Evolutionary conservation across 2,888 invertebrate species (phyloP).

Genomic region (Drosophila paranaensis): DNA sequence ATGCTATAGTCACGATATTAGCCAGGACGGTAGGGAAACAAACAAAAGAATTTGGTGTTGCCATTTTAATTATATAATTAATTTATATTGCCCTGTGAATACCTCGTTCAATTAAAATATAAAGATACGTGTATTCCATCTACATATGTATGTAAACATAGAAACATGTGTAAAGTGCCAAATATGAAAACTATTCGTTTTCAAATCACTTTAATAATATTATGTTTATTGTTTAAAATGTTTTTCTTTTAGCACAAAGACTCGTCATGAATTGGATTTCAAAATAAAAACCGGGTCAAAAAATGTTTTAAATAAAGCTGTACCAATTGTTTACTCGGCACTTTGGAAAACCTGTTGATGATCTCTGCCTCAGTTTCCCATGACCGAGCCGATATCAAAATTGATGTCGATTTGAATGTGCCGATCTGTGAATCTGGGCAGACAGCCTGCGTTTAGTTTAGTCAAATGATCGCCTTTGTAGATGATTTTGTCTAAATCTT

Average conservation of each 20-base stretch:
- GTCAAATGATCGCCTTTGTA: conserved; percentile 72
- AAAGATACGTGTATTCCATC: not conserved
- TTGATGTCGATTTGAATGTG: conserved; percentile 64
- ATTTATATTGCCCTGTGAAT: conserved; percentile 48
- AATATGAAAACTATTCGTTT: not conserved
- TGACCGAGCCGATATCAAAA: conserved; percentile 45
- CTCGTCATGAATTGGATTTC: not conserved
- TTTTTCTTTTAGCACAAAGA: not conserved
- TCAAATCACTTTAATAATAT: not conserved
- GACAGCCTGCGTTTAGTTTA: conserved; percentile 63
- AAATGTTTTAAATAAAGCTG: conserved; percentile 11
- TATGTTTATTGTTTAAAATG: not conserved
- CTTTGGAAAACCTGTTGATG: conserved; percentile 62
- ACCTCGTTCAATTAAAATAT: not conserved
- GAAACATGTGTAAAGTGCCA: not conserved
- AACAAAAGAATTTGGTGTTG: conserved; percentile 23
- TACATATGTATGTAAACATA: not conserved
- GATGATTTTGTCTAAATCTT: conserved; percentile 54
- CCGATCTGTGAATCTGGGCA: conserved; percentile 34
- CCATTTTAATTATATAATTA: conserved; percentile 67
- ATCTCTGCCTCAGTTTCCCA: conserved; percentile 60
- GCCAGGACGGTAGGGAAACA: conserved; percentile 51
- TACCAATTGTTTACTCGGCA: conserved; percentile 38
- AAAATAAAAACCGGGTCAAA: not conserved
- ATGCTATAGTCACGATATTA: conserved; percentile 54